Conservation (phyloP, 2,113 vertebrate genomes). For the Panurus biarmicus region DNA sequence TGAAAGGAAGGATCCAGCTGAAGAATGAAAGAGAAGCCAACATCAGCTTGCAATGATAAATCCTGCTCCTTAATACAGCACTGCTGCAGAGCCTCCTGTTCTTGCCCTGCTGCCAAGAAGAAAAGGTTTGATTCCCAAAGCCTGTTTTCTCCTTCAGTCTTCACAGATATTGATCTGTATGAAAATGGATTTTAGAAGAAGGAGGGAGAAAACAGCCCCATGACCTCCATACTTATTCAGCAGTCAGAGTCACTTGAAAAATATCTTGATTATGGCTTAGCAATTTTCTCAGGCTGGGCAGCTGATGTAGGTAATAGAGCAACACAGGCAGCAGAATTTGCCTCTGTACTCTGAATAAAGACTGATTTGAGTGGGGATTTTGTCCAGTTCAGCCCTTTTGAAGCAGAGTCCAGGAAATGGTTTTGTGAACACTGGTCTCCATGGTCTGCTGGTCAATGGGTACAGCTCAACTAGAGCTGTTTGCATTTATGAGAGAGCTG, state of each 20-base stretch:
- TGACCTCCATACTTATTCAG: conserved; percentile 1
- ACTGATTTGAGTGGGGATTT: neutral
- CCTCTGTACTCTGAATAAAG: neutral
- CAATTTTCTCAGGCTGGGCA: neutral
- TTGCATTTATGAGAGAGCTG: neutral
- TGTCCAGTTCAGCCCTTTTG: neutral
- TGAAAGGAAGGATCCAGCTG: neutral
- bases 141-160: neutral
- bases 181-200: neutral
- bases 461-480: neutral
- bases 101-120: neutral
- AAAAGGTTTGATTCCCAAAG: neutral
- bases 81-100: neutral
- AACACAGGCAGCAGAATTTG: neutral
- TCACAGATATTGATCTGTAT: neutral
- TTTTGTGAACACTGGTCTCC: accelerated
- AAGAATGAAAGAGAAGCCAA: neutral
- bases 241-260: neutral
- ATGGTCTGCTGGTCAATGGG: neutral
- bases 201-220: neutral
- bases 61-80: neutral
- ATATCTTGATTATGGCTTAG: neutral
- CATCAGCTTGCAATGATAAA: neutral
- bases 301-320: neutral
- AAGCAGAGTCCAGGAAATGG: neutral